phyloP scores from a whole-genome alignment of 2,113 vertebrate genomes.

The Camelus bactrianus region DNA sequence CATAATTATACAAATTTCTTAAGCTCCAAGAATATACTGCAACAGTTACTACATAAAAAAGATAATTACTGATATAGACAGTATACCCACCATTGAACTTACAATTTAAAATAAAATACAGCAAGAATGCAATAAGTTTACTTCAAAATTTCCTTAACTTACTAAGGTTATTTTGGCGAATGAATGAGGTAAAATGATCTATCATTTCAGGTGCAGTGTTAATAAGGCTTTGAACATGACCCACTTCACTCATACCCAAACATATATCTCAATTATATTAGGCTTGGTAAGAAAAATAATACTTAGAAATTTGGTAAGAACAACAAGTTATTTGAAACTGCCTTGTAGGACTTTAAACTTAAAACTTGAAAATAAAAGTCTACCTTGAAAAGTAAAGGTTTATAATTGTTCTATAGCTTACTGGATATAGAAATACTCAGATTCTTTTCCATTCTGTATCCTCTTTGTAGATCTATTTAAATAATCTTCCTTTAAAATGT shows the following conservation, averaged over 20 bases:
- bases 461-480: background rate
- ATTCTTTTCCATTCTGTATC: background rate
- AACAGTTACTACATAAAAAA: slow-evolving; percentile 40
- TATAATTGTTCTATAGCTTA: background rate
- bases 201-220: slow-evolving; percentile 27
- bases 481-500: background rate
- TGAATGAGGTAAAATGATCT: slow-evolving; percentile 28
- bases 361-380: background rate
- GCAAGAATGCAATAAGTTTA: background rate
- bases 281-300: slow-evolving; percentile 2
- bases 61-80: background rate
- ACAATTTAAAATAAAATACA: slow-evolving; percentile 48
- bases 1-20: slow-evolving; percentile 58
- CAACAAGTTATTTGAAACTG: slow-evolving; percentile 2
- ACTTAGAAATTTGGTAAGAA: background rate
- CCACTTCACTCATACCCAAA: background rate
- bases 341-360: background rate
- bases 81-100: background rate
- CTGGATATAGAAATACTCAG: background rate
- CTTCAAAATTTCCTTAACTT: slow-evolving; percentile 6
- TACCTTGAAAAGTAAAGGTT: background rate
- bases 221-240: slow-evolving; percentile 38
- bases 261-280: background rate
- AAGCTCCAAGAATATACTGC: slow-evolving; percentile 59
- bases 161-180: slow-evolving; percentile 53